Percentiles rank a stretch among this genome's conserved stretches.
phyloP scores from a whole-genome alignment of 2,113 vertebrate species.

The Pygoscelis antarcticus region DNA sequence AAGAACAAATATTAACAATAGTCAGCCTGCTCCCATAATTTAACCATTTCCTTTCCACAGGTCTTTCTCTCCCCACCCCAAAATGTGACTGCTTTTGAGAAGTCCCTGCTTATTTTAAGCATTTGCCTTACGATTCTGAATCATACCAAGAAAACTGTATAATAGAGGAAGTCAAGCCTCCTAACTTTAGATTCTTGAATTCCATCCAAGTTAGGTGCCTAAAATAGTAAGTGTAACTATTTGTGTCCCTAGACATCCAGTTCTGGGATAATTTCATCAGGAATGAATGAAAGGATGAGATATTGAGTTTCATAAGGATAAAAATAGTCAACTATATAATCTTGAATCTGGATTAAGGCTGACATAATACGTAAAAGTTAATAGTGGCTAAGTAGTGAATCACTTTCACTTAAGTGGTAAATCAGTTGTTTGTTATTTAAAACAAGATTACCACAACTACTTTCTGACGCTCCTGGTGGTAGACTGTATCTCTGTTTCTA shows the following conservation, averaged over 20 bases:
- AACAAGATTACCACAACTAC: neutral
- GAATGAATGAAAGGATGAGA: neutral
- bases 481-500: neutral
- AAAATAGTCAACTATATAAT: neutral
- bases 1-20: neutral
- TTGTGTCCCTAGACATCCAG: neutral
- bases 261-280: neutral
- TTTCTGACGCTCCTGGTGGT: neutral
- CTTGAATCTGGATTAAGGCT: neutral
- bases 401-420: neutral
- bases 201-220: neutral
- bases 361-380: neutral
- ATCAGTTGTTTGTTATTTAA: neutral
- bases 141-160: neutral
- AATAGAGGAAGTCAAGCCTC: neutral
- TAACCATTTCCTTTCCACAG: neutral
- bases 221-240: neutral
- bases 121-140: conserved; percentile 28
- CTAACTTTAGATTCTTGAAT: neutral
- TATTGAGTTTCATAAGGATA: neutral
- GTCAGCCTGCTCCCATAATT: neutral
- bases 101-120: neutral
- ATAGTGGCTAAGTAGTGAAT: neutral
- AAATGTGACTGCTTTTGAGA: neutral
- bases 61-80: neutral